Evolutionary conservation across 2,888 invertebrate genomes (phyloP).

Genomic region (Tetropium fuscum): DNA sequence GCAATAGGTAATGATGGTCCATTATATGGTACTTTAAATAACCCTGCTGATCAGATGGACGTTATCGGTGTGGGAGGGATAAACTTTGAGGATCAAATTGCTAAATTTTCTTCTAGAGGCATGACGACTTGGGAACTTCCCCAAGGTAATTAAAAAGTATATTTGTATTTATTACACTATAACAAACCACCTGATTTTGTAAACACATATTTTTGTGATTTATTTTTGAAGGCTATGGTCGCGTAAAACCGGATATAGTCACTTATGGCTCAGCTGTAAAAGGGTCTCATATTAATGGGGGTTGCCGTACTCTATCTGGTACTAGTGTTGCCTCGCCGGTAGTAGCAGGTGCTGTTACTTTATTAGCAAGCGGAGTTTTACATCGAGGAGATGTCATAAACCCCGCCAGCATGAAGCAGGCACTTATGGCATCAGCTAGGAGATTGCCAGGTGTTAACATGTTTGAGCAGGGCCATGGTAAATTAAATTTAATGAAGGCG

Average conservation of each 20-base stretch:
- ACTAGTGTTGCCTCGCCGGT: slow-evolving; percentile 98
- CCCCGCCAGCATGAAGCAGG: slow-evolving; percentile 96
- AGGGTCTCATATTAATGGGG: slow-evolving; percentile 89
- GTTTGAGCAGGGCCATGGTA: slow-evolving; percentile 98
- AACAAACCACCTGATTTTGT: too few relatives aligned
- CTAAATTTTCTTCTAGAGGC: slow-evolving; percentile 95
- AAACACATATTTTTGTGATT: slow-evolving; percentile 17
- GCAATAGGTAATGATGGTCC: slow-evolving; percentile 99
- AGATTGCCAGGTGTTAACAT: slow-evolving; percentile 89
- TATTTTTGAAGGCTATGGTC: slow-evolving; percentile 77
- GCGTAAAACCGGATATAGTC: slow-evolving; percentile 96
- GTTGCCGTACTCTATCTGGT: slow-evolving; percentile 92
- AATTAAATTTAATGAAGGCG: slow-evolving; percentile 90
- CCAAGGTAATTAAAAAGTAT: slow-evolving; percentile 61
- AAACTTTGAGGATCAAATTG: slow-evolving; percentile 95
- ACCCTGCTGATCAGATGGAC: slow-evolving; percentile 98
- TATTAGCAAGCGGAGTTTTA: slow-evolving; percentile 85
- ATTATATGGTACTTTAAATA: slow-evolving; percentile 95
- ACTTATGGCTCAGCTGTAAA: slow-evolving; percentile 94
- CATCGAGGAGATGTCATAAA: slow-evolving; percentile 76
- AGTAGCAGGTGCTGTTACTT: slow-evolving; percentile 93
- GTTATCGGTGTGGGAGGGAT: slow-evolving; percentile 99
- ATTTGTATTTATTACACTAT: too few relatives aligned
- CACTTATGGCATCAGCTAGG: slow-evolving; percentile 90
- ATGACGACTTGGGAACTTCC: slow-evolving; percentile 98